Conservation (phyloP, 2,113 vertebrate genomes). For the Hyla sarda region DNA sequence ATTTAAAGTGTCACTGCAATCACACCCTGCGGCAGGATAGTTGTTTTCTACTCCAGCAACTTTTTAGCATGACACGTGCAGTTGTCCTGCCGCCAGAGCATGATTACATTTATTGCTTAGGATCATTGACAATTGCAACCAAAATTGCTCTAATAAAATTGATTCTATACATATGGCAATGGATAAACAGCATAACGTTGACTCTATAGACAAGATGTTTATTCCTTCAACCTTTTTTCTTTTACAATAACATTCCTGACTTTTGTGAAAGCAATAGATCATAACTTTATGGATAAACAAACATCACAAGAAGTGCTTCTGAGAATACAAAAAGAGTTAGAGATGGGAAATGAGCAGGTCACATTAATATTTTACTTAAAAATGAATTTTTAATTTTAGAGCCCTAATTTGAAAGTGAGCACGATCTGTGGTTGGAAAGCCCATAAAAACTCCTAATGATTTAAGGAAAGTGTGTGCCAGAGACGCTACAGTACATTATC, state of each 20-base stretch:
- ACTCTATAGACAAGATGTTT: not conserved
- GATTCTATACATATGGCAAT: no score
- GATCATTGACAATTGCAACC: no score
- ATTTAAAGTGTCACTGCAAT: no score
- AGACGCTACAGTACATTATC: conserved; percentile 65
- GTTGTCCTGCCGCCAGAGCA: no score
- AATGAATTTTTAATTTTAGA: conserved; percentile 82
- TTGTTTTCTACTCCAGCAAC: no score
- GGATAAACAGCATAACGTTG: no score
- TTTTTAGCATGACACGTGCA: no score
- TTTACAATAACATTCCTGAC: not conserved
- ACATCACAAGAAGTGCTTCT: not conserved
- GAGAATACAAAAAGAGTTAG: conserved; percentile 38
- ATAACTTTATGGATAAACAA: not conserved
- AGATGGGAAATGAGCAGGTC: conserved; percentile 73
- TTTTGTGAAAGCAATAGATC: not conserved
- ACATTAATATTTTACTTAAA: conserved; percentile 81
- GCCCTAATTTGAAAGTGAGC: conserved; percentile 72
- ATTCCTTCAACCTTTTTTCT: not conserved
- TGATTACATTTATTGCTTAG: no score
- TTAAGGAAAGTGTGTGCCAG: conserved; percentile 68
- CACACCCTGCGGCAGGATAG: no score
- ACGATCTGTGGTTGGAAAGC: conserved; percentile 70
- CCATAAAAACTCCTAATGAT: conserved; percentile 71
- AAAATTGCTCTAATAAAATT: not conserved